Evolutionary conservation across 1,140 invertebrate species (phyloP).

Genomic region (Popillia japonica): DNA sequence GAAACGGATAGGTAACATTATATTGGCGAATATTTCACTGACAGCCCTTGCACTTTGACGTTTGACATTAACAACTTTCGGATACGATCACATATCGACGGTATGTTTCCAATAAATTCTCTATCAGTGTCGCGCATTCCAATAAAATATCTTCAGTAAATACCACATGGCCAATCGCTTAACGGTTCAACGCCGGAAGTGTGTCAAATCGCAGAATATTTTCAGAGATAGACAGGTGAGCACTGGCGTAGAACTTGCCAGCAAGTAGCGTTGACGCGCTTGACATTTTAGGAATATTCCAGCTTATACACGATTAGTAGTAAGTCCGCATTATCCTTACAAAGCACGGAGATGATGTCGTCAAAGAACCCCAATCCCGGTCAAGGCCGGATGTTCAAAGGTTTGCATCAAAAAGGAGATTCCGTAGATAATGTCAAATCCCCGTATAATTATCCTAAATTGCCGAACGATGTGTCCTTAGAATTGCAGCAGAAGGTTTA

Average conservation of each 20-base stretch:
- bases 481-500: slow-evolving; percentile 27
- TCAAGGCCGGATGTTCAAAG: background rate
- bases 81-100: slow-evolving; percentile 21
- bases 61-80: slow-evolving; percentile 22
- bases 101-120: slow-evolving; percentile 25
- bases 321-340: background rate
- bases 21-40: too few relatives aligned
- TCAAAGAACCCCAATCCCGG: background rate
- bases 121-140: slow-evolving; percentile 4
- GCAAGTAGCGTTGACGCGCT: background rate
- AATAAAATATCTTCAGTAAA: background rate
- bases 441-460: background rate
- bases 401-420: background rate
- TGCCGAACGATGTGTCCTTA: slow-evolving; percentile 3
- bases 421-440: background rate
- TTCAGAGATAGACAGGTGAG: slow-evolving; percentile 38
- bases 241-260: background rate
- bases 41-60: background rate
- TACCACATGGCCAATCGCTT: slow-evolving; percentile 35
- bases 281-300: slow-evolving; percentile 18
- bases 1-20: too few relatives aligned
- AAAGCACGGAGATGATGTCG: slow-evolving; percentile 13
- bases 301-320: slow-evolving; percentile 33
- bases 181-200: slow-evolving; percentile 7
- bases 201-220: slow-evolving; percentile 9